These are phyloP conservation scores for Tetragonula clypearis DNA, from an alignment of 1,140 invertebrate species.

Conservation along the genomic window DNA sequence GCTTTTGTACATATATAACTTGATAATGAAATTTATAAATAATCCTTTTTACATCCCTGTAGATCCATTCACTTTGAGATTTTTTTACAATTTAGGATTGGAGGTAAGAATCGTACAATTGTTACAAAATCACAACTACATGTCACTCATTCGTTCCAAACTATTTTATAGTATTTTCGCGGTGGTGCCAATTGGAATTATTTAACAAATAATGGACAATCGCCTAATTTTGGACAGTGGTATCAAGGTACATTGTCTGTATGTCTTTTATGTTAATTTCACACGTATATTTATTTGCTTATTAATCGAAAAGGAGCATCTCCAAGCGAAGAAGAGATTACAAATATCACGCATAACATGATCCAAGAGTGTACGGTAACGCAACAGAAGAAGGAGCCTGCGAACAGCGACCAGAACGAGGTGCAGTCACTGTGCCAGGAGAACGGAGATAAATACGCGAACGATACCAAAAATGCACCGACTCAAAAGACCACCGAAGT, in stretches of 20 bases:
- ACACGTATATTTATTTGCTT: background rate
- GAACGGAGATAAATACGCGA: conserved; percentile 4
- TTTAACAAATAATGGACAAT: conserved; percentile 34
- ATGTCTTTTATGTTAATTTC: conserved; percentile 9
- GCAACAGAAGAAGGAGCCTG: background rate
- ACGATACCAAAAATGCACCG: conserved; percentile 5
- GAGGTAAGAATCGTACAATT: conserved; percentile 74
- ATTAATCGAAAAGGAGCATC: conserved; percentile 26
- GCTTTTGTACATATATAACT: conserved; percentile 23
- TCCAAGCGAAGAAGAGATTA: conserved; percentile 30
- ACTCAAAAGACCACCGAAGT: conserved; percentile 15
- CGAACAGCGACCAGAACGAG: conserved; percentile 21
- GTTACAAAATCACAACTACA: background rate
- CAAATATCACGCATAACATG: conserved; percentile 11
- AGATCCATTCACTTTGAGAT: conserved; percentile 85
- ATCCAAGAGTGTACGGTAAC: conserved; percentile 43
- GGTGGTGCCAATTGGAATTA: conserved; percentile 50
- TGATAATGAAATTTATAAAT: conserved; percentile 29
- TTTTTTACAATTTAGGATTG: conserved; percentile 86
- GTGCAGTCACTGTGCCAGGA: background rate
- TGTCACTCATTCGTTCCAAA: conserved; percentile 26
- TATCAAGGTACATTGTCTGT: conserved; percentile 28
- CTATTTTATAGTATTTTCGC: conserved; percentile 51
- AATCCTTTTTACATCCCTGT: conserved; percentile 45
- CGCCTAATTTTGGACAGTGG: conserved; percentile 24